Conservation (phyloP, 2,888 invertebrate genomes). For the Standfussiana lucernea region DNA sequence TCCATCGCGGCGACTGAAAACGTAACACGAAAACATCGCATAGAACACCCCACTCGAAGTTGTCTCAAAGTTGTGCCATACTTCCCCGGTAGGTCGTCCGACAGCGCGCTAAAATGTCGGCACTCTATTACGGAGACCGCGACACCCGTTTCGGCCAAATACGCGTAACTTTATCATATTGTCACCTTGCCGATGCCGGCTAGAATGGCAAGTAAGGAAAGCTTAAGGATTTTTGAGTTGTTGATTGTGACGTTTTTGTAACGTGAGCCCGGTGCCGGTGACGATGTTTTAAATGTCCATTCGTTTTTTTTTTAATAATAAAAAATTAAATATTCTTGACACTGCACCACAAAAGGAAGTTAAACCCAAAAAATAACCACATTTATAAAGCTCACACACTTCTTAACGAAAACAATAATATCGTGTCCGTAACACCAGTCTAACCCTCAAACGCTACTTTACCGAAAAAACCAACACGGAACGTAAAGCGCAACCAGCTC, state of each 20-base stretch:
- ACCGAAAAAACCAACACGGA: conserved; percentile 63
- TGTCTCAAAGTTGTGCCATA: conserved; percentile 34
- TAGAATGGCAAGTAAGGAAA: not conserved
- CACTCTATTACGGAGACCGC: conserved; percentile 43
- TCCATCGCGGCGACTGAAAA: not conserved
- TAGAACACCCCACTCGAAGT: conserved; percentile 20
- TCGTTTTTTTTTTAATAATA: not conserved
- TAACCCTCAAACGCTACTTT: conserved; percentile 47
- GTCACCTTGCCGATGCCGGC: conserved; percentile 22
- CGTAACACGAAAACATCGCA: not conserved
- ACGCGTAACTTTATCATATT: conserved; percentile 36
- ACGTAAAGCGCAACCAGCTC: conserved; percentile 64
- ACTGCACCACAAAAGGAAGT: not conserved
- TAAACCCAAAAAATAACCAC: not conserved
- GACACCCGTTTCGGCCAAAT: conserved; percentile 28
- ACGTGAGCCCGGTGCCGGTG: not conserved
- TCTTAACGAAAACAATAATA: conserved; percentile 33
- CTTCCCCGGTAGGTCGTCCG: conserved; percentile 24
- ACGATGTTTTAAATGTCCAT: not conserved
- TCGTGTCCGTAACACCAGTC: conserved; percentile 34
- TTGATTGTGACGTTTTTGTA: conserved; percentile 8
- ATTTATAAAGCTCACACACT: not conserved
- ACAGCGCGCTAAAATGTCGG: conserved; percentile 40
- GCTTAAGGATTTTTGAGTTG: not conserved
- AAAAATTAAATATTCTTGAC: not conserved